Percentiles rank a stretch among this genome's conserved stretches.
These are phyloP conservation scores for Dendrocincla fuliginosa DNA, from an alignment of 2,797 vertebrate species.

Conservation along the genomic window DNA sequence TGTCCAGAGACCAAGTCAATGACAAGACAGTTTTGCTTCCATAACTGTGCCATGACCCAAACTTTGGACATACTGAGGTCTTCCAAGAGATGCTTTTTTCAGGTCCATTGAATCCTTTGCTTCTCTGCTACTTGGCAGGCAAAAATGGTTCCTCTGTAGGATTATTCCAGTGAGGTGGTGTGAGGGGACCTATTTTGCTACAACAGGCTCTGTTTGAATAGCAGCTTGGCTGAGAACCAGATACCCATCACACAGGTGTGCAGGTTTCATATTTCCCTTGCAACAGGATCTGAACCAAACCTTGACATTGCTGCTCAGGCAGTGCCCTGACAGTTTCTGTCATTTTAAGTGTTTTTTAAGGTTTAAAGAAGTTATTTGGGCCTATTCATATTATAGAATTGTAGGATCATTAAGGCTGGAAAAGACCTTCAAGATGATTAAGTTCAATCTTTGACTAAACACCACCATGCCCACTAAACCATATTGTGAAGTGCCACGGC, in stretches of 20 bases:
- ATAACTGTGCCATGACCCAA: neutral
- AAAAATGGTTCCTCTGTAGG: neutral
- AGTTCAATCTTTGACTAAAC: neutral
- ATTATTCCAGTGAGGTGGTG: neutral
- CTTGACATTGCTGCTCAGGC: neutral
- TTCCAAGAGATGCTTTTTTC: neutral
- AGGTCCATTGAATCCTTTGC: neutral
- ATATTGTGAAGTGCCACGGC: neutral
- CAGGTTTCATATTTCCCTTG: neutral
- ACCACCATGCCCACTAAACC: neutral
- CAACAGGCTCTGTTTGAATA: neutral
- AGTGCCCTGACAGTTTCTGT: neutral
- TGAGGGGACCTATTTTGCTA: neutral
- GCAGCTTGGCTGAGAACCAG: neutral
- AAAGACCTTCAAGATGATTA: neutral
- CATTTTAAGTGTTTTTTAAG: neutral
- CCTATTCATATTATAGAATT: fast-evolving
- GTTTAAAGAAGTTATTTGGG: neutral
- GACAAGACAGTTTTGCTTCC: neutral
- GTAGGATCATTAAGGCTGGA: fast-evolving
- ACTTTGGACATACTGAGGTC: neutral
- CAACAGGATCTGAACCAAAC: neutral
- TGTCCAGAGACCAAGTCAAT: neutral
- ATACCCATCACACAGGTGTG: neutral
- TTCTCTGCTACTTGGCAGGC: neutral